Evolutionary conservation across 2,797 vertebrate genomes (phyloP), one percentile per base, ranked within the genome.

Genomic region (Neosilurus hyrtlii): DNA sequence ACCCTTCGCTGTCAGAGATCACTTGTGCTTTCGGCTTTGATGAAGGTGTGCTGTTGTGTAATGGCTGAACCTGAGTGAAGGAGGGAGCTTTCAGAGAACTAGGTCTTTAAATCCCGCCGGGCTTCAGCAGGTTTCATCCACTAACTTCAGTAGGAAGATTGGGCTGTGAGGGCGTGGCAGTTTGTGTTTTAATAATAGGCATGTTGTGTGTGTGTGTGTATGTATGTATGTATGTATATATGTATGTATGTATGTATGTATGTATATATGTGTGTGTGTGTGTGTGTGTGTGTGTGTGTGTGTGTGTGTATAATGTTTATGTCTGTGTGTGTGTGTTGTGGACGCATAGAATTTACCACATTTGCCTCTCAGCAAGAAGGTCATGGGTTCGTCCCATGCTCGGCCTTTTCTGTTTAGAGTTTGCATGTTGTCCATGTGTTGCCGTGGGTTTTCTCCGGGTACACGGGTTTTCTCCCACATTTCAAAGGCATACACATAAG

Each of bases 21-120:
- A 26, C 71, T 18, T 30, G 24, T 20, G 16, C 71, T 73, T 73
- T 30, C 9, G 30, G n/a, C 71, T 18, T 18, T 30, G 24, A 56
- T 6, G 54, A 73, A 56, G 71, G 71, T 56, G 52, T 56, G 51
- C 71, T 20, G 71, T 30, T 56, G 72, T 75, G 18, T 57, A 37
- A 57, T 22, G 18, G 24, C 54, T 7, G 52, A 74, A 56, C 51
- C 49, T 16, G 68, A 72, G 52, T 10, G 9, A 24, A 43, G 43
- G 14, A 4, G 12, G 20, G 11, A 9, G 15, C 73, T 61, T 61
- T 9, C 56, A 12, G 56, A 15, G 74, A 37, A 61, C 20, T 76
- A 61, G 74, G 73, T 76, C 73, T 61, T 6, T 3, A 30, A 76
- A 76, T 76, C 20, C 73, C 73, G 7, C 57, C 30, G 73, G 56